A percentile compares a stretch with the other conserved stretches of the same genome.
Evolutionary conservation across 2,888 invertebrate species (phyloP).

Genomic region (Odiellus spinosus): DNA sequence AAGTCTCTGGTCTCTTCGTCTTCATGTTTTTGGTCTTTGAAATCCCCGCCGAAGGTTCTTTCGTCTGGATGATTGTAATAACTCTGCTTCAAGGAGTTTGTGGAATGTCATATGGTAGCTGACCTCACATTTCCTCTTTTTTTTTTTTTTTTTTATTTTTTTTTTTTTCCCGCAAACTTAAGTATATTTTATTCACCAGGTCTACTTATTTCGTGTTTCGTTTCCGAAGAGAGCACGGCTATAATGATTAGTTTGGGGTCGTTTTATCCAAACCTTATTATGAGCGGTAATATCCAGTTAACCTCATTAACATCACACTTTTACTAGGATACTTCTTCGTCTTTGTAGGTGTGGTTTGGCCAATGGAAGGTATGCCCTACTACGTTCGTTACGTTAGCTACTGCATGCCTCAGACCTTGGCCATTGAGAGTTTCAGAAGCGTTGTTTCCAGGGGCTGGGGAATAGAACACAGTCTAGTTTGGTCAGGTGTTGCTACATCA

Average conservation of each 20-base stretch:
- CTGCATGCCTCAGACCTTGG: constrained; percentile 59
- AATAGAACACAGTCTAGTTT: constrained; percentile 49
- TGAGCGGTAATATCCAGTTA: constrained; percentile 56
- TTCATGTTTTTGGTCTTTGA: constrained; percentile 83
- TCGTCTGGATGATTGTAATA: constrained; percentile 63
- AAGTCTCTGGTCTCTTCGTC: constrained; percentile 61
- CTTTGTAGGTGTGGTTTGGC: constrained; percentile 74
- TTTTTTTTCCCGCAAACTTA: no score
- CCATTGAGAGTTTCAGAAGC: constrained; percentile 55
- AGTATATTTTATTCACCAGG: no score
- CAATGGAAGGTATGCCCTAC: constrained; percentile 84
- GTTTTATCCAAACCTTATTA: constrained; percentile 79
- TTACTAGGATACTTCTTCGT: no score
- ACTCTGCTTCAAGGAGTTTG: constrained; percentile 80
- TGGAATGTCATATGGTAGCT: constrained; percentile 79
- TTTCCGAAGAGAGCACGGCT: constrained; percentile 20
- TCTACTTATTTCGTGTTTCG: constrained; percentile 18
- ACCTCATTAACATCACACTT: no score
- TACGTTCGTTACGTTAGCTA: constrained; percentile 55
- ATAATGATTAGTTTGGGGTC: constrained; percentile 57
- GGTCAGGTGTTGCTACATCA: constrained; percentile 58
- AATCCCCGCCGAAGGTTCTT: constrained; percentile 74
- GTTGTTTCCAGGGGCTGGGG: constrained; percentile 58
- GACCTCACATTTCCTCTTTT: not conserved
- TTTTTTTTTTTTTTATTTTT: no score